A percentile compares a stretch with the other conserved stretches of the same genome.
Evolutionary conservation across 2,888 invertebrate species (phyloP).

Genomic region (Deilephila porcellus): DNA sequence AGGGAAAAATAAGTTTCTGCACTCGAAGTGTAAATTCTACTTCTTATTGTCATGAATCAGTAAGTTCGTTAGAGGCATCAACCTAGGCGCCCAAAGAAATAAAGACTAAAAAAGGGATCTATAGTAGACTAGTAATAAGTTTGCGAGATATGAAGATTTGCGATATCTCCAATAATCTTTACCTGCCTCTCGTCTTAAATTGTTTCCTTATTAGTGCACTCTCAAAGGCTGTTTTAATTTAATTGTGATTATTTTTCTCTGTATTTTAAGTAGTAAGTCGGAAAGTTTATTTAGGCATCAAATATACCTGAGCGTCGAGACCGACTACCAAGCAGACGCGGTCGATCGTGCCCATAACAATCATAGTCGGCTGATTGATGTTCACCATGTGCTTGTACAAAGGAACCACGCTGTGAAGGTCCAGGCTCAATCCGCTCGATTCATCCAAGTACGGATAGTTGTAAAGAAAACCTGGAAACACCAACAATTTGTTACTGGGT

Average conservation of each 20-base stretch:
- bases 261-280: too few relatives aligned
- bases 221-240: too few relatives aligned
- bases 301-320: conserved; percentile 72
- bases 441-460: conserved; percentile 89
- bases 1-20: conserved; percentile 16
- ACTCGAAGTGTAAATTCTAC: not conserved
- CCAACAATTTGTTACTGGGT: too few relatives aligned
- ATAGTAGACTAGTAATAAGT: too few relatives aligned
- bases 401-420: conserved; percentile 85
- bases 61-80: too few relatives aligned
- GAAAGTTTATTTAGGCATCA: not conserved
- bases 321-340: conserved; percentile 85
- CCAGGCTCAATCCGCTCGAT: conserved; percentile 85
- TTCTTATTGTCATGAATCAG: not conserved
- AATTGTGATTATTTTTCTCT: too few relatives aligned
- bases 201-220: too few relatives aligned
- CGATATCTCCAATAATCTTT: too few relatives aligned
- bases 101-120: too few relatives aligned
- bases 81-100: too few relatives aligned
- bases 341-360: conserved; percentile 89
- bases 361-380: conserved; percentile 89
- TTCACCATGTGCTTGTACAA: conserved; percentile 92
- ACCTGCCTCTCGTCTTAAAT: too few relatives aligned
- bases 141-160: too few relatives aligned
- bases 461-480: conserved; percentile 87